Evolutionary conservation across 2,888 invertebrate species (phyloP).

Genomic region (Brenthis daphne): DNA sequence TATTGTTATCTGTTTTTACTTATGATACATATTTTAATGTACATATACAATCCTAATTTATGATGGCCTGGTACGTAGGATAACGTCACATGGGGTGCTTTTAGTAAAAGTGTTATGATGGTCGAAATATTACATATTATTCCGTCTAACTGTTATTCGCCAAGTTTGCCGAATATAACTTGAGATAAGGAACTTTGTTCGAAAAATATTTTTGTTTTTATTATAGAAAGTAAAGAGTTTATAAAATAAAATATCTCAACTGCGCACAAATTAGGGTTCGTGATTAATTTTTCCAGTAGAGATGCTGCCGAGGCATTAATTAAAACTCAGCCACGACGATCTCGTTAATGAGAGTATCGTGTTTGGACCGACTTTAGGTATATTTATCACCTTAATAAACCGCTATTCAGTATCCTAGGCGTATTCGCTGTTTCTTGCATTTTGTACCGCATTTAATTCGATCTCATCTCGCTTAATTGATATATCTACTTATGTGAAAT

Average conservation of each 20-base stretch:
- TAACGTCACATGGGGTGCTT: too few species aligned
- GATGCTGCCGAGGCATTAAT: slow-evolving; percentile 42
- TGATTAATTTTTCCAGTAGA: slow-evolving; percentile 17
- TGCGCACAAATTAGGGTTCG: slow-evolving; percentile 3
- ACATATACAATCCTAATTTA: too few species aligned
- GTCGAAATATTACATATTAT: too few species aligned
- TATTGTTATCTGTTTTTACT: too few species aligned
- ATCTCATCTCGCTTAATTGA: neutral
- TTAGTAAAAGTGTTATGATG: too few species aligned
- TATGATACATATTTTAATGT: too few species aligned
- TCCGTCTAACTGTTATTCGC: too few species aligned
- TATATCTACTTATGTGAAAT: slow-evolving; percentile 8
- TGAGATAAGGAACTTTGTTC: neutral
- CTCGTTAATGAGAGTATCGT: slow-evolving; percentile 50
- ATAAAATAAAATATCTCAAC: slow-evolving; percentile 9
- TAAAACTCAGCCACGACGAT: slow-evolving; percentile 44
- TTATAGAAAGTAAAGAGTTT: neutral
- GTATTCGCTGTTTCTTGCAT: slow-evolving; percentile 2
- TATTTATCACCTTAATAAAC: slow-evolving; percentile 36
- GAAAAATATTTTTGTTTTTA: neutral
- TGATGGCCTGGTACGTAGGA: too few species aligned
- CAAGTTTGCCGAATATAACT: too few species aligned
- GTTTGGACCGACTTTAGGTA: slow-evolving; percentile 42
- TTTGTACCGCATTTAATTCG: slow-evolving; percentile 10
- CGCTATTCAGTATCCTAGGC: neutral